Conservation (phyloP, 2,888 invertebrate genomes). For the Isotomurus palustris region DNA sequence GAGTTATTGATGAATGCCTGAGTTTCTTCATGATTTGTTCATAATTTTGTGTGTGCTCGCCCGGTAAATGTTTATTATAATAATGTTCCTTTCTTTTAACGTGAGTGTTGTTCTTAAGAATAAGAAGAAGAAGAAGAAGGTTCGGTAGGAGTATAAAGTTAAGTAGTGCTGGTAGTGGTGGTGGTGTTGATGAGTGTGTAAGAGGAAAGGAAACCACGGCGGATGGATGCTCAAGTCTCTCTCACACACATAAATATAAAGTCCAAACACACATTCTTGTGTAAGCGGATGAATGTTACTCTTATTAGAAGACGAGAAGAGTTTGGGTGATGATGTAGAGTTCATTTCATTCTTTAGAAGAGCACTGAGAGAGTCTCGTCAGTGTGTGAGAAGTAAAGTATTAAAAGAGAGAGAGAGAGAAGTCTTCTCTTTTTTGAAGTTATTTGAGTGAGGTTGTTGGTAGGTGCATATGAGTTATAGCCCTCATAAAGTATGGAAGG, state of each 20-base stretch:
- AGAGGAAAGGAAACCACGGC: too few relatives aligned
- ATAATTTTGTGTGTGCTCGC: too few relatives aligned
- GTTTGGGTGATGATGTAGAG: not conserved
- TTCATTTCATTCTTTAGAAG: not conserved
- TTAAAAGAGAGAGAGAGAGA: not conserved
- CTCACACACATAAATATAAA: not conserved
- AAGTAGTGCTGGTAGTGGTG: too few relatives aligned
- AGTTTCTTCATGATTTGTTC: constrained; percentile 11
- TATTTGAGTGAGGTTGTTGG: constrained; percentile 20
- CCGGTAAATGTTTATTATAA: too few relatives aligned
- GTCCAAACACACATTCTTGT: not conserved
- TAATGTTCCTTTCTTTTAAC: too few relatives aligned
- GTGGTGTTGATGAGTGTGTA: too few relatives aligned
- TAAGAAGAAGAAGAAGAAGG: too few relatives aligned
- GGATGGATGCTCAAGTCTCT: too few relatives aligned
- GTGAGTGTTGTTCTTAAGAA: too few relatives aligned
- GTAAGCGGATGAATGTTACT: not conserved
- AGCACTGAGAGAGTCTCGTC: not conserved
- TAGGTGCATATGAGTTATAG: constrained; percentile 38
- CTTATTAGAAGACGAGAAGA: not conserved
- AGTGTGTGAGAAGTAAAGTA: not conserved
- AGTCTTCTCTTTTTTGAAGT: not conserved
- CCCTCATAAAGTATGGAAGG: constrained; percentile 42
- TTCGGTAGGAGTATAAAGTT: too few relatives aligned
- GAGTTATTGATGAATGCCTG: constrained; percentile 30